A percentile compares a stretch with the other conserved stretches of the same genome.
Conservation (phyloP, 2,113 vertebrate genomes). For the Hiodon alosoides region DNA sequence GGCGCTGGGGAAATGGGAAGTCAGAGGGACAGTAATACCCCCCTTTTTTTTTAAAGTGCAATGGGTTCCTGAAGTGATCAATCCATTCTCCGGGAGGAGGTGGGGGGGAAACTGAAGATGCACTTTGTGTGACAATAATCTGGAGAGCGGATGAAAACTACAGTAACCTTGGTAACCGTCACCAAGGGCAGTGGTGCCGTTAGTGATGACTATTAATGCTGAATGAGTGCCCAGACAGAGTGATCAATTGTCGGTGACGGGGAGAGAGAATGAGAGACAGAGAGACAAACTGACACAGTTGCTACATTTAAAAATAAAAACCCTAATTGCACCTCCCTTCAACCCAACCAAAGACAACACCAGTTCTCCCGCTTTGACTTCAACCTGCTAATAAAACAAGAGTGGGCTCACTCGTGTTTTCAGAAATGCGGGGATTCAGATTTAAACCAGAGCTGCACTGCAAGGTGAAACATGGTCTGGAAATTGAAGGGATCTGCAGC, state of each 20-base stretch:
- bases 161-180: slow-evolving; percentile 68
- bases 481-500: too few species aligned
- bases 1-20: too few species aligned
- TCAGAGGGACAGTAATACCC: too few species aligned
- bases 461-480: too few species aligned
- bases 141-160: slow-evolving; percentile 39
- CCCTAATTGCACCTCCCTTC: not conserved
- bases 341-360: too few species aligned
- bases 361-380: too few species aligned
- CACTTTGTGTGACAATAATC: slow-evolving; percentile 16
- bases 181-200: slow-evolving; percentile 52
- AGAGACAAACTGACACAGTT: not conserved
- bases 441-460: too few species aligned
- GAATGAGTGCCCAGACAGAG: slow-evolving; percentile 16
- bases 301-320: not conserved
- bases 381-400: too few species aligned
- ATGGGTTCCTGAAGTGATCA: too few species aligned
- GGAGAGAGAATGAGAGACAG: not conserved
- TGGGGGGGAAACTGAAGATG: not conserved
- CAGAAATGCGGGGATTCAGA: too few species aligned
- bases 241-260: slow-evolving; percentile 15
- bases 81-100: not conserved
- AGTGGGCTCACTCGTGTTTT: too few species aligned
- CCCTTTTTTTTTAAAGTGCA: too few species aligned
- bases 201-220: slow-evolving; percentile 35